Percentiles rank a stretch among this genome's conserved stretches.
These are phyloP conservation scores for Arctopsyche grandis DNA, from an alignment of 1,140 invertebrate genomes.

Conservation along the genomic window DNA sequence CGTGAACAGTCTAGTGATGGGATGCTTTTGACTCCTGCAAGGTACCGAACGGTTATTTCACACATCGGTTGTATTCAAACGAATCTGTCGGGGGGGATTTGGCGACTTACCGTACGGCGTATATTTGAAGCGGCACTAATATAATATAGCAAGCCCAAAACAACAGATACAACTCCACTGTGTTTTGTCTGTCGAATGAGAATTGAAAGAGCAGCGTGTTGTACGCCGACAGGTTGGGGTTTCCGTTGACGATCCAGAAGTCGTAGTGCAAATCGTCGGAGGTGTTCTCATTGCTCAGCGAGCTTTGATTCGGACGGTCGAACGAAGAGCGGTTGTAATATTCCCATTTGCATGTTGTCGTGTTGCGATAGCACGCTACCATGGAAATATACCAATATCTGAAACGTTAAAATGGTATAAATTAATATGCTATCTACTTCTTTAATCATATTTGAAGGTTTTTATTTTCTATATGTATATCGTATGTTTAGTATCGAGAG, in stretches of 20 bases:
- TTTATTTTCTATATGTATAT: slow-evolving; percentile 51
- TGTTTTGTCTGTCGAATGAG: slow-evolving; percentile 95
- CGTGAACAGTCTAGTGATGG: slow-evolving; percentile 91
- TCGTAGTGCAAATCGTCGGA: slow-evolving; percentile 81
- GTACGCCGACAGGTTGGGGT: slow-evolving; percentile 84
- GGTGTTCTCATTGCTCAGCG: slow-evolving; percentile 47
- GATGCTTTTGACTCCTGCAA: slow-evolving; percentile 81
- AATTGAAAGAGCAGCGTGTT: slow-evolving; percentile 95
- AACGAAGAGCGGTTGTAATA: slow-evolving; percentile 67
- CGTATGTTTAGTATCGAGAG: no score
- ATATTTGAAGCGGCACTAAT: slow-evolving; percentile 87
- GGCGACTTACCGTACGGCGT: slow-evolving; percentile 75
- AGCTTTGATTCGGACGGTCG: slow-evolving; percentile 52
- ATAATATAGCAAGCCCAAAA: slow-evolving; percentile 91
- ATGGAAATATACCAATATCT: slow-evolving; percentile 97
- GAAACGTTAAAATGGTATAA: slow-evolving; percentile 55
- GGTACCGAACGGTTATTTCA: neutral
- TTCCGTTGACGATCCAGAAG: slow-evolving; percentile 96
- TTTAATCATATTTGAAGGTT: neutral
- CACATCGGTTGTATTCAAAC: no score
- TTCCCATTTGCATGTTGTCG: slow-evolving; percentile 83
- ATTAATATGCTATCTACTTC: neutral
- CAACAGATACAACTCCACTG: slow-evolving; percentile 89
- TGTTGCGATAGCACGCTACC: slow-evolving; percentile 89
- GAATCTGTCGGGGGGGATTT: neutral